Base-by-base conservation (phyloP, 2,888 invertebrate genomes). In the Acanthoscelides obtectus region DNA sequence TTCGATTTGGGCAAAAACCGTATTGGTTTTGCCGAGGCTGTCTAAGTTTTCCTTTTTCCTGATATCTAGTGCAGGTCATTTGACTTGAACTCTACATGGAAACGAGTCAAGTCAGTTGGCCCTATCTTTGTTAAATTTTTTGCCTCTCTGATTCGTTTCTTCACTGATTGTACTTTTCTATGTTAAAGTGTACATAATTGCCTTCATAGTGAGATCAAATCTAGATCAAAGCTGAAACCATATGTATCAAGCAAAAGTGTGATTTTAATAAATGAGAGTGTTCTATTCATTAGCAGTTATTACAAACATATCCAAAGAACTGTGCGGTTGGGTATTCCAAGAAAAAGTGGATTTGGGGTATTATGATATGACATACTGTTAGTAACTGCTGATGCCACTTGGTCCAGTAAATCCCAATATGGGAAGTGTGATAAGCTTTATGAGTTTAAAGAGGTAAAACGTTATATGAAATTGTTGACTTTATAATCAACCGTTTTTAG, bases 1-100 rank as follows among this genome's bases (percentile, higher is more conserved):
- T 99, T 98, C 86, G 98, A 99, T 87, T 88, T 94, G 86, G 93
- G 90, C 77, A 94, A 95, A 83, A 90, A 92, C 82, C 91, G 95
- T 74, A 89, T 98, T 80, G 98, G 98, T 72, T 97, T 98, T 87
- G 98, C 98, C 65, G 82, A 85, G 77, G 89, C 92, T 66, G 86
- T 84, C 79, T 86, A 86, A 85, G 45, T 63, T 66, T 22, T 21
- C 8, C 8, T 2, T 8, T 66, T 21, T 66, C 8, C 1, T 66
- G 8, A n/a, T 64, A 12, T 12, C 3, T 64, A 64, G 17, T 65
- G 20, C 22, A 25, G 17, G 22, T 20, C 27, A 66, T 8, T 22
- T 20, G 17, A 45, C 12, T 45, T 45, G 1, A 6, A 25, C 25
- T 12, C 17, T 1, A 45, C 17, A 45, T 3, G 12, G 17, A 45